Evolutionary conservation across 2,888 invertebrate species (phyloP).

Genomic region (Ichneumon xanthorius): DNA sequence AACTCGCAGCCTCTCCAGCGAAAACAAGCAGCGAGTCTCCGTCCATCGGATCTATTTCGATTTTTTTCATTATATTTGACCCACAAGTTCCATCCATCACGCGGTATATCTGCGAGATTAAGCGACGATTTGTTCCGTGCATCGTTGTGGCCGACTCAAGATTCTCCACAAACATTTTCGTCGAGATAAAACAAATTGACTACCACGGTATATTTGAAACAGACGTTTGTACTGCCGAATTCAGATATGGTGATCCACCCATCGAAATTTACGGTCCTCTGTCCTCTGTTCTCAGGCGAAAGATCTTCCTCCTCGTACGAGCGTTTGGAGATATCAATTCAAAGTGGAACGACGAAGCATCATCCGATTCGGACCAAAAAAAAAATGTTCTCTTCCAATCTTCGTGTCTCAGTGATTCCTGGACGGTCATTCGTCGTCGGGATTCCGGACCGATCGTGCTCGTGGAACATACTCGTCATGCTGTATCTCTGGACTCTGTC

Average conservation of each 20-base stretch:
- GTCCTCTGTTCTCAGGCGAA: conserved; percentile 16
- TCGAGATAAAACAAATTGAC: neutral
- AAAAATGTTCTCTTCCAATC: neutral
- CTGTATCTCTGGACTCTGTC: conserved; percentile 11
- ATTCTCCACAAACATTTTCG: neutral
- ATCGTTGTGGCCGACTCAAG: neutral
- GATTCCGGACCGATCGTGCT: conserved; percentile 20
- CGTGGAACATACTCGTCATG: conserved; percentile 35
- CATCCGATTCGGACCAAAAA: neutral
- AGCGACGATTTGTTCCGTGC: neutral
- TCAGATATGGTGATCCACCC: neutral
- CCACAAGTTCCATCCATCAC: neutral
- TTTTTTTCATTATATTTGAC: neutral
- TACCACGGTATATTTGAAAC: neutral
- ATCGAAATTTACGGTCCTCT: neutral
- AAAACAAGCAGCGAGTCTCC: neutral
- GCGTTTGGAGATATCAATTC: neutral
- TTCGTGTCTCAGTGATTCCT: neutral
- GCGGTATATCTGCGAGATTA: neutral
- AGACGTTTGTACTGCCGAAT: neutral
- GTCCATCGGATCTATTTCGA: neutral
- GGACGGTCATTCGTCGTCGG: conserved; percentile 49
- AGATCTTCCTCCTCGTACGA: neutral
- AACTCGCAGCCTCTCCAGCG: conserved; percentile 9
- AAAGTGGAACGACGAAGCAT: neutral